phyloP scores from a whole-genome alignment of 2,797 vertebrate genomes.

The Sphenodon punctatus region DNA sequence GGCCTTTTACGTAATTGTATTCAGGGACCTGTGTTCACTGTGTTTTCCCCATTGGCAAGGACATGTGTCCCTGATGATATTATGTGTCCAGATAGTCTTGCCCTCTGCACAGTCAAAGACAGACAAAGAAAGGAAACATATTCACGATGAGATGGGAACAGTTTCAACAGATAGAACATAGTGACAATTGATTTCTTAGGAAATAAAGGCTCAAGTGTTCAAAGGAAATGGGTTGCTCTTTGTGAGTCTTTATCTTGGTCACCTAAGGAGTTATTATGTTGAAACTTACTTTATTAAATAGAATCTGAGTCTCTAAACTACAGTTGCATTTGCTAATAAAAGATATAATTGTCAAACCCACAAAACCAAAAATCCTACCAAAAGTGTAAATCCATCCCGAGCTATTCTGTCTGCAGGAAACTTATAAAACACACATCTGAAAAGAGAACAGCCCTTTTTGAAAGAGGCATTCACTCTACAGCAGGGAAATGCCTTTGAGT shows the following conservation, averaged over 20 bases:
- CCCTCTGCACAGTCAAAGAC: constrained; percentile 10
- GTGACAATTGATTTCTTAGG: background rate
- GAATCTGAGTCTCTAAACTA: constrained; percentile 14
- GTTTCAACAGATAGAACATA: background rate
- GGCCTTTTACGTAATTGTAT: no score
- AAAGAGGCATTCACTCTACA: constrained; percentile 19
- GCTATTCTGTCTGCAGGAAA: constrained; percentile 23
- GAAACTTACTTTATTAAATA: constrained; percentile 1
- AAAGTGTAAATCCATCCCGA: background rate
- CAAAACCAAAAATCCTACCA: constrained; percentile 8
- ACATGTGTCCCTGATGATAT: background rate
- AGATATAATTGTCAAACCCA: constrained; percentile 17
- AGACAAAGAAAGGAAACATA: background rate
- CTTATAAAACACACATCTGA: constrained; percentile 52
- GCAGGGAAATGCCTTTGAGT: constrained; percentile 22
- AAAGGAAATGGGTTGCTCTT: constrained; percentile 16
- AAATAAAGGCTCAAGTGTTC: constrained; percentile 19
- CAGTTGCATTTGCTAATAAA: constrained; percentile 13
- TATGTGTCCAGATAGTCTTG: background rate
- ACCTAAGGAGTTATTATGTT: constrained; percentile 34
- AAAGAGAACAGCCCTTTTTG: constrained; percentile 20
- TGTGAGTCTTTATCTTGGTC: constrained; percentile 28
- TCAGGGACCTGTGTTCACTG: no score
- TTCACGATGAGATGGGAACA: background rate
- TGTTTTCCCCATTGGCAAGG: no score